phyloP scores from a whole-genome alignment of 1,140 invertebrate genomes.

The Cydia pomonella region DNA sequence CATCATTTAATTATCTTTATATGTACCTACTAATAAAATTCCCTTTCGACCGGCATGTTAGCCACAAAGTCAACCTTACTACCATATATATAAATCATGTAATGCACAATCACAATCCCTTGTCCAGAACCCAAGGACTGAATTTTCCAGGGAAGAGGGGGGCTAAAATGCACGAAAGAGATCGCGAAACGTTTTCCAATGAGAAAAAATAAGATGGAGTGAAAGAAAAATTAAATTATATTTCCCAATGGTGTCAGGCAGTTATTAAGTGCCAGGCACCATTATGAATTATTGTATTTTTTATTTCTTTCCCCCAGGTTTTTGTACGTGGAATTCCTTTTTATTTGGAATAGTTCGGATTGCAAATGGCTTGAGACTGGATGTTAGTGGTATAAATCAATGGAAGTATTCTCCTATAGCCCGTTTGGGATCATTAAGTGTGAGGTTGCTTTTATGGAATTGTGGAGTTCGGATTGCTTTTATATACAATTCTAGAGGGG shows the following conservation, averaged over 20 bases:
- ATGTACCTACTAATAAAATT: neutral
- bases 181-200: constrained; percentile 40
- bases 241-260: constrained; percentile 81
- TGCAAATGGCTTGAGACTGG: constrained; percentile 61
- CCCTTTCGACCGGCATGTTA: neutral
- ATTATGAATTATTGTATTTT: constrained; percentile 80
- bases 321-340: constrained; percentile 69
- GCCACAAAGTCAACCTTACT: constrained; percentile 52
- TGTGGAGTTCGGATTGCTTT: constrained; percentile 11
- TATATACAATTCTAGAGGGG: neutral
- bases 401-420: constrained; percentile 46
- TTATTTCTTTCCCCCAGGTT: constrained; percentile 70
- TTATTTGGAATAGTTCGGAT: constrained; percentile 74
- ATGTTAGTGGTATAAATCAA: constrained; percentile 57
- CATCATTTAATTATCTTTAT: neutral
- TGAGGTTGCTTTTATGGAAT: constrained; percentile 42
- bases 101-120: constrained; percentile 72
- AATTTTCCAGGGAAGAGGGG: constrained; percentile 58
- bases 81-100: constrained; percentile 70
- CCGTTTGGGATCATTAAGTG: constrained; percentile 52
- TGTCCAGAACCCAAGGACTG: constrained; percentile 70
- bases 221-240: constrained; percentile 81
- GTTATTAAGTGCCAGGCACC: constrained; percentile 81
- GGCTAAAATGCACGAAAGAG: constrained; percentile 59
- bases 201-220: constrained; percentile 53